A percentile compares a stretch with the other conserved stretches of the same genome.
phyloP scores from a whole-genome alignment of 2,113 vertebrate species.

The Mormoops blainvillei region DNA sequence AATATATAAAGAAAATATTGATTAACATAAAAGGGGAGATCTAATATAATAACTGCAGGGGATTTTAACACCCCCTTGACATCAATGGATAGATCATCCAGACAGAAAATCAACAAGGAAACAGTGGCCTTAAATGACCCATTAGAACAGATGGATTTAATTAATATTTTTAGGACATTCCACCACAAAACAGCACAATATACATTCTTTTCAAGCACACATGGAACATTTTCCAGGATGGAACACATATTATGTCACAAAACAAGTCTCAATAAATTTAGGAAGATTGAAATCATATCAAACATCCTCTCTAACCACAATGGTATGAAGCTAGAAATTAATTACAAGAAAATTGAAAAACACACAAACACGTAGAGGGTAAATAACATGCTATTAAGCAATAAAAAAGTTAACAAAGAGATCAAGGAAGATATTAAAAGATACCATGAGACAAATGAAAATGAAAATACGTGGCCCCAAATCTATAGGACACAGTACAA shows the following conservation, averaged over 20 bases:
- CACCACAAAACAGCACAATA: background rate
- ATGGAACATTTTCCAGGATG: background rate
- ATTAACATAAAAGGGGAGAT: background rate
- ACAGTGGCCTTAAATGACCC: background rate
- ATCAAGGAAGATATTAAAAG: background rate
- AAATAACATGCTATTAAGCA: background rate
- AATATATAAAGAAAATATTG: background rate
- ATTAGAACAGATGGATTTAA: background rate
- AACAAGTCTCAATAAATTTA: background rate
- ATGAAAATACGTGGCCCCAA: background rate
- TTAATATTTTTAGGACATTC: background rate
- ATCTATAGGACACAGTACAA: background rate
- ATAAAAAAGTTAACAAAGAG: background rate
- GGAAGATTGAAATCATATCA: background rate
- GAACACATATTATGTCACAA: background rate
- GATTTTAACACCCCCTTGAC: background rate
- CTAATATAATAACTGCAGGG: background rate
- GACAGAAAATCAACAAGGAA: background rate
- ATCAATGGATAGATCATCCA: background rate
- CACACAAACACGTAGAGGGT: background rate
- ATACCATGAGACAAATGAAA: background rate
- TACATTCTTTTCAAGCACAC: background rate
- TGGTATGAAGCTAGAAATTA: background rate
- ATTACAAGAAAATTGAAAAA: background rate
- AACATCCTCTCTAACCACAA: background rate